Conservation (phyloP, 2,113 vertebrate genomes). For the Pseudorhombus dupliciocellatus region DNA sequence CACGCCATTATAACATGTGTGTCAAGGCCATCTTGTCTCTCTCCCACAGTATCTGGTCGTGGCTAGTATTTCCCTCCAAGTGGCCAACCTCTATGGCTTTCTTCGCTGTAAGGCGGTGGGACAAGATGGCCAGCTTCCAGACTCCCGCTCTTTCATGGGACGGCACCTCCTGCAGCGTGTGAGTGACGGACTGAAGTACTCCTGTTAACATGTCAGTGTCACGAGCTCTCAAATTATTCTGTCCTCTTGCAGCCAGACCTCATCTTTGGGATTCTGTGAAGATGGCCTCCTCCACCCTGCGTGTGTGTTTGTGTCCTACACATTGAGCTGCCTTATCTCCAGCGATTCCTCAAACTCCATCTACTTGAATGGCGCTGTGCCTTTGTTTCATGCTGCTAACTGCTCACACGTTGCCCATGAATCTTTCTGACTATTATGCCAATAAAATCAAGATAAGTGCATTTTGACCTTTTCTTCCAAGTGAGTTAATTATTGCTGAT, state of each 20-base stretch:
- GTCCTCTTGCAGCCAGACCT: slow-evolving; percentile 61
- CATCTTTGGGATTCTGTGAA: slow-evolving; percentile 67
- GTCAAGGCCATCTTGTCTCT: neutral
- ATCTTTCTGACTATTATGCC: slow-evolving; percentile 16
- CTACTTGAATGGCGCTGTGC: slow-evolving; percentile 24
- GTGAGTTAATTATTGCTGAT: neutral
- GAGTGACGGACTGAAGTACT: slow-evolving; percentile 57
- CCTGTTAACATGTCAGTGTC: slow-evolving; percentile 4
- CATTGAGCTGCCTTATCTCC: slow-evolving; percentile 8
- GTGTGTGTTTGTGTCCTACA: slow-evolving; percentile 13
- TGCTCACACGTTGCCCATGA: slow-evolving; percentile 23
- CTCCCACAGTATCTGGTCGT: slow-evolving; percentile 83
- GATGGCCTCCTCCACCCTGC: neutral
- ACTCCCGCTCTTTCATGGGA: slow-evolving; percentile 71
- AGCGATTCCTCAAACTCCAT: slow-evolving; percentile 16
- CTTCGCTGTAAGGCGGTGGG: slow-evolving; percentile 86
- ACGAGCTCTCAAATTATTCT: slow-evolving; percentile 13
- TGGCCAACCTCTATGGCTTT: slow-evolving; percentile 88
- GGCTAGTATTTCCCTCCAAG: slow-evolving; percentile 87
- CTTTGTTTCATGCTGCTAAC: slow-evolving; percentile 20
- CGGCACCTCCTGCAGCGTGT: slow-evolving; percentile 82
- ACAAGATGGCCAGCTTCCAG: slow-evolving; percentile 68
- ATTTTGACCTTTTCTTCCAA: neutral
- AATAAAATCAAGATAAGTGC: slow-evolving; percentile 41
- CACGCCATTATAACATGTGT: neutral